phyloP scores from a whole-genome alignment of 2,113 vertebrate species.

The Jacana jacana region DNA sequence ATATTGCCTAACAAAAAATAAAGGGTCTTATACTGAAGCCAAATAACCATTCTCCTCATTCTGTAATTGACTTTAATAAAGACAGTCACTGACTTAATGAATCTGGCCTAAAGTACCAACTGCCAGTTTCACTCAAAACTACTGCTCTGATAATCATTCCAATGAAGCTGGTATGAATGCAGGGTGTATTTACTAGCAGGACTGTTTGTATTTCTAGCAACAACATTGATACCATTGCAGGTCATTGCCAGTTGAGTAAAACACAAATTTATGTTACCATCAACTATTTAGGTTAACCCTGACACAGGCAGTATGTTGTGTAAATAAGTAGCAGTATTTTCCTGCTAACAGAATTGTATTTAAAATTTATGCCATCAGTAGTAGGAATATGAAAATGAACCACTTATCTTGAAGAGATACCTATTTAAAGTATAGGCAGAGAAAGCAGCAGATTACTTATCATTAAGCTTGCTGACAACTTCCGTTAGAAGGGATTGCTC shows the following conservation, averaged over 20 bases:
- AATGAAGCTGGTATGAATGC: neutral
- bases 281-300: neutral
- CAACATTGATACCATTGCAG: conserved; percentile 1
- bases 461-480: neutral
- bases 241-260: conserved; percentile 44
- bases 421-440: neutral
- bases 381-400: neutral
- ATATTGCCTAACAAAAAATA: neutral
- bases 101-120: neutral
- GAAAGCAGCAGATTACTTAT: neutral
- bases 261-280: conserved; percentile 5
- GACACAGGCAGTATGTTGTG: neutral
- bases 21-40: neutral
- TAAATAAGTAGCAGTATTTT: neutral
- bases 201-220: conserved; percentile 19
- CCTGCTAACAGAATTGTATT: neutral
- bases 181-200: conserved; percentile 1
- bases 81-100: accelerated
- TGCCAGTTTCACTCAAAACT: neutral
- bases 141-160: neutral
- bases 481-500: neutral
- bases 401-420: neutral
- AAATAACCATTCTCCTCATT: neutral
- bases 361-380: neutral
- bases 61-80: neutral